Evolutionary conservation across 2,113 vertebrate species (phyloP), one percentile per base, ranked within the genome.

Genomic region (Recurvirostra avosetta): DNA sequence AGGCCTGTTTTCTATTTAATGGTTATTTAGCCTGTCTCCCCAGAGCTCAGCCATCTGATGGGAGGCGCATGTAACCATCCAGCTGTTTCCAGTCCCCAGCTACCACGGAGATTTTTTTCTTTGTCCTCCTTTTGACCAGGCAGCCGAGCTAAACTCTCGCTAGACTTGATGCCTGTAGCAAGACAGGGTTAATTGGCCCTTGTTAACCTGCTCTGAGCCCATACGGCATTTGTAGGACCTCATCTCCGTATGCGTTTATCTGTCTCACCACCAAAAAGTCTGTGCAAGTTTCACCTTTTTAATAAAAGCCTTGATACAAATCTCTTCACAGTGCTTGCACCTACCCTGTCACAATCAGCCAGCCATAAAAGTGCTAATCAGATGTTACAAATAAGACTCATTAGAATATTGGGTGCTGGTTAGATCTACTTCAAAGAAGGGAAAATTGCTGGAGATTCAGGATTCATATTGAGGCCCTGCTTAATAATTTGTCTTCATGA

Each of bases 61-160:
- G 47, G 78, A 90, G 43, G 34, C 81, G 78, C 40, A n/a, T 5
- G 8, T 19, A 87, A 45, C 77, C 45, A 90, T 62, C 70, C 87
- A 96, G 96, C 66, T 96, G 90, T 73, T 96, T 58, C 84, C 53
- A 85, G 52, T 90, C 74, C 73, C 77, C 58, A 93, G 82, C 74
- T 90, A 67, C 88, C 50, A 41, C 2, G 0, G 61, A 55, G n/a
- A 66, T 52, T 58, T 73, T 90, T 86, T 71, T 5, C 36, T 90
- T 76, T 87, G 92, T 73, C 73, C 77, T 95, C 62, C 15, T 87
- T 87, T 96, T 61, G 77, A 79, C 43, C 58, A 80, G 34, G 70
- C 73, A 94, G 73, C 73, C 85, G 80, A 94, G 53, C 49, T 75
- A 32, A 78, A 43, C 36, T 75, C 79, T 92, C 22, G 0, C 34